Base-by-base conservation (phyloP, 2,888 invertebrate genomes). In the Nysson spinosus region DNA sequence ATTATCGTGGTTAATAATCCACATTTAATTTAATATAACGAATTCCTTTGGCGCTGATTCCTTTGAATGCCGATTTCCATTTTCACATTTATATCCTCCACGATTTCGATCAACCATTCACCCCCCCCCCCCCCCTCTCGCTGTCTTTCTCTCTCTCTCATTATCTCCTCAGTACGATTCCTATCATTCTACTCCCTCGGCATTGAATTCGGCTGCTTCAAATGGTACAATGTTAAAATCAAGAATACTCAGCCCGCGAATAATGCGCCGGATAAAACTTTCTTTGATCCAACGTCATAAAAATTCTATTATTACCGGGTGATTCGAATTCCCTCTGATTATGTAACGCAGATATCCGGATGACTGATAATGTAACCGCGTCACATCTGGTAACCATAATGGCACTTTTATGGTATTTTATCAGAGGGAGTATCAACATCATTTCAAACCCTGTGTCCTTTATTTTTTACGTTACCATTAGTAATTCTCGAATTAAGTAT, bases 391-490 rank as follows among this genome's bases (percentile, higher is more conserved):
- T 14, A 12, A 5, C 24, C 14, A 62, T 44, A 44, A 40, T 40
- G 22, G 44, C 19, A 58, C 62, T n/a, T 58, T 62, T 40, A 39
- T 50, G 44, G 42, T 40, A 44, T 50, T 44, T n/a, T 43, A 57
- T 39, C 32, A 57, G 40, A 49, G 49, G n/a, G 40, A 40, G 19
- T 19, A 51, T 30, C 22, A 9, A 28, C 26, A 42, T 20, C 17
- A 19, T 51, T 5, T 26, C 14, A 30, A 11, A 30, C 34, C 32
- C 9, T 6, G 11, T 22, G 4, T 9, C 9, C 19, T 9, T 35
- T 49, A 49, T 49, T 61, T 49, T 43, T 49, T 60, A 24, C 47
- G 9, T 11, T 35, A 61, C 49, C 49, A 37, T 28, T 28, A 40
- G 12, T 49, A 51, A 58, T 24, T n/a, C n/a, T n/a, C n/a, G n/a